Evolutionary conservation across 1,140 invertebrate genomes (phyloP).

Genomic region (Cepaea nemoralis): DNA sequence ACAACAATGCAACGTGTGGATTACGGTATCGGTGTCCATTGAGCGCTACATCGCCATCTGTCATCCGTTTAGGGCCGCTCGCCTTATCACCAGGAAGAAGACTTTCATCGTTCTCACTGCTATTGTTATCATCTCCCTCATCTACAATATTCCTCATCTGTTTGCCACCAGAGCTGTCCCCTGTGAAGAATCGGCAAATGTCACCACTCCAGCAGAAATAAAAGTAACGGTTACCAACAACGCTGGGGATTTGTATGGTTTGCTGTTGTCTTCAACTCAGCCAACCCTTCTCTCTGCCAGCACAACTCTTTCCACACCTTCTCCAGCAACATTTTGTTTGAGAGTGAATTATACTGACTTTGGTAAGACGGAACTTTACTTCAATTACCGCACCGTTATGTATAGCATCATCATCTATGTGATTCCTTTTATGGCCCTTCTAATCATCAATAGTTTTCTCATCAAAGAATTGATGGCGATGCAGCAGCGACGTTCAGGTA

Average conservation of each 20-base stretch:
- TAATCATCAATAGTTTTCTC: constrained; percentile 54
- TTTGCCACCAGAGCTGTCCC: constrained; percentile 52
- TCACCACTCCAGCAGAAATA: background rate
- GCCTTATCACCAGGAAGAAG: constrained; percentile 58
- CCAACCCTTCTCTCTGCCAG: background rate
- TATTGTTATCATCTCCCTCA: constrained; percentile 55
- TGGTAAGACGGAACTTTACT: constrained; percentile 55
- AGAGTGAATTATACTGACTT: constrained; percentile 53
- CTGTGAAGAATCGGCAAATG: constrained; percentile 29
- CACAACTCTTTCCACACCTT: background rate
- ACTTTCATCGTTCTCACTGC: constrained; percentile 55
- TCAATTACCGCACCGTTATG: constrained; percentile 57
- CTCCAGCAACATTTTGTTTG: constrained; percentile 38
- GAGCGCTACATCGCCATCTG: constrained; percentile 69
- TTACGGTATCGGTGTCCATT: constrained; percentile 67
- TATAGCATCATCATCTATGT: constrained; percentile 65
- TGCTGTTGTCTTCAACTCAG: background rate
- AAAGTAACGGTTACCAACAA: background rate
- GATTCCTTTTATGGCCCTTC: constrained; percentile 54
- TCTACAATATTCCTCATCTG: constrained; percentile 68
- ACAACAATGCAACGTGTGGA: constrained; percentile 69
- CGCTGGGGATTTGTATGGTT: background rate
- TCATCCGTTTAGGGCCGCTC: constrained; percentile 62
- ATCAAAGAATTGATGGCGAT: constrained; percentile 67
- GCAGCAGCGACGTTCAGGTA: constrained; percentile 57